These are phyloP conservation scores for Nettapus auritus DNA, from an alignment of 2,113 vertebrate species.

Conservation along the genomic window DNA sequence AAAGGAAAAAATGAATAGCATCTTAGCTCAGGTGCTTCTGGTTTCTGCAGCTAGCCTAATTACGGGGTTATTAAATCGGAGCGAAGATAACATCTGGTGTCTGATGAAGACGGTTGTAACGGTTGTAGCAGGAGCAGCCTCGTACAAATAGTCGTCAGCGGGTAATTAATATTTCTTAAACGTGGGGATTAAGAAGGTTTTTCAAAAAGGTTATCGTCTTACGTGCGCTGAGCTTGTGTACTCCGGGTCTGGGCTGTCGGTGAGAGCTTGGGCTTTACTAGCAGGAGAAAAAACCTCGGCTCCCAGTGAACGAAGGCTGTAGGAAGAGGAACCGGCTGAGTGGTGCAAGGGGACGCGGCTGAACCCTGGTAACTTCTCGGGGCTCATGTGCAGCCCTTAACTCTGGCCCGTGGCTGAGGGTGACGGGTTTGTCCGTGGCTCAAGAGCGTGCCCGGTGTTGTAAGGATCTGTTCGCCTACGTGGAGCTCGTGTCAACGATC, in stretches of 20 bases:
- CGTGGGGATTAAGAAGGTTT: too few species aligned
- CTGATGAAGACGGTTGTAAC: not conserved
- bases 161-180: not conserved
- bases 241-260: not conserved
- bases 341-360: not conserved
- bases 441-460: not conserved
- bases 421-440: not conserved
- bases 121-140: not conserved
- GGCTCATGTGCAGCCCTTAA: not conserved
- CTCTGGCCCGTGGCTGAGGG: not conserved
- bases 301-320: not conserved
- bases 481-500: not conserved
- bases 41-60: not conserved
- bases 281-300: not conserved
- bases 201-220: fast-evolving
- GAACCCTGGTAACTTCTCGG: not conserved
- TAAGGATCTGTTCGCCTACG: not conserved
- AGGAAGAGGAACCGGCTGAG: not conserved
- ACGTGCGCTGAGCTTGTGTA: not conserved
- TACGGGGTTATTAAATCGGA: not conserved
- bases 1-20: not conserved
- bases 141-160: not conserved
- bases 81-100: not conserved
- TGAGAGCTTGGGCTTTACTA: not conserved
- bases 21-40: not conserved